Evolutionary conservation across 1,140 invertebrate species (phyloP).

Genomic region (Notospermus geniculatus): DNA sequence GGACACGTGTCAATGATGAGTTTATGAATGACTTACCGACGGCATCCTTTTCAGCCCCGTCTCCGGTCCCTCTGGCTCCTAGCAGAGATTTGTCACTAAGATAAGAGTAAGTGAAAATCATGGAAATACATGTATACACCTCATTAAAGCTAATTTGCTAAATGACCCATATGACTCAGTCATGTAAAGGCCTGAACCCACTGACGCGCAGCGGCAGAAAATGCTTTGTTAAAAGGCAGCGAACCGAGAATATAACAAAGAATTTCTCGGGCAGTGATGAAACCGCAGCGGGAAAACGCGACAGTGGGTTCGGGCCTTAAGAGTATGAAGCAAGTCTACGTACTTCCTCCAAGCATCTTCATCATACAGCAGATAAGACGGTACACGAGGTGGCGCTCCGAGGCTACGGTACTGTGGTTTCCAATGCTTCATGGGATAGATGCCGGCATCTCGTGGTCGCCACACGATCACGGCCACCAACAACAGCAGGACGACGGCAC

Average conservation of each 20-base stretch:
- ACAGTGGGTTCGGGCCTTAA: too few species aligned
- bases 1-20: too few species aligned
- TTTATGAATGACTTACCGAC: too few species aligned
- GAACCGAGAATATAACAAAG: too few species aligned
- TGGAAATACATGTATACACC: too few species aligned
- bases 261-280: too few species aligned
- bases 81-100: neutral
- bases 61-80: conserved; percentile 27
- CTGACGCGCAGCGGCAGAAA: too few species aligned
- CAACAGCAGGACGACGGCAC: conserved; percentile 33
- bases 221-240: too few species aligned
- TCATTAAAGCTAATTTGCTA: too few species aligned
- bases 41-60: conserved; percentile 34
- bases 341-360: conserved; percentile 34
- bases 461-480: conserved; percentile 49
- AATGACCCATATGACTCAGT: too few species aligned
- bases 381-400: conserved; percentile 43
- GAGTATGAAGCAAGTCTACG: neutral
- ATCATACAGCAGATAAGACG: conserved; percentile 44
- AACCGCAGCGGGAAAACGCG: too few species aligned
- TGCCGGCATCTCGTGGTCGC: conserved; percentile 44
- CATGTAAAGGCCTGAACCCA: too few species aligned
- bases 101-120: conserved; percentile 3
- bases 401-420: conserved; percentile 46
- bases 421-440: conserved; percentile 53